Conservation (phyloP, 2,113 vertebrate genomes). For the Okapia johnstoni region DNA sequence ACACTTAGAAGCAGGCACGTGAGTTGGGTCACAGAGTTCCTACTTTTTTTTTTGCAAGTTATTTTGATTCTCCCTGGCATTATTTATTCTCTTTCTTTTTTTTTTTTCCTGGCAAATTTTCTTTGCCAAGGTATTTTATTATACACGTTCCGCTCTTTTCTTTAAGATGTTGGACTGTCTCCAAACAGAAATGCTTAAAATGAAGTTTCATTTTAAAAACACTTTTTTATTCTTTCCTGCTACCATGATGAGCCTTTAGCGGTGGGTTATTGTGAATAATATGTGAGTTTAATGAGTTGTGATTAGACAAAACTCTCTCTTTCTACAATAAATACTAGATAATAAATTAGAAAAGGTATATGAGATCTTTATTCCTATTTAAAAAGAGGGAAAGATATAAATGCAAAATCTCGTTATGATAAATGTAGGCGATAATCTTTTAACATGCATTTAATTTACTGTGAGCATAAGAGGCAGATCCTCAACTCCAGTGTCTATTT, state of each 20-base stretch:
- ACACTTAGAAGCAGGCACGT: not conserved
- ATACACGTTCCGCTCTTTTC: constrained; percentile 35
- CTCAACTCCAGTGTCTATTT: constrained; percentile 50
- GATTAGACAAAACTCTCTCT: constrained; percentile 76
- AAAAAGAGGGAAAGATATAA: constrained; percentile 68
- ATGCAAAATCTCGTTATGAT: constrained; percentile 81
- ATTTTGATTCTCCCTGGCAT: not conserved
- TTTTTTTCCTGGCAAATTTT: not conserved
- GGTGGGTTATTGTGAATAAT: constrained; percentile 75
- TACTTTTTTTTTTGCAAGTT: not conserved
- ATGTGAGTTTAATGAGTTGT: constrained; percentile 78
- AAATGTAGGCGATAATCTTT: constrained; percentile 80
- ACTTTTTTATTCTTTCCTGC: constrained; percentile 50
- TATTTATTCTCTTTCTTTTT: not conserved
- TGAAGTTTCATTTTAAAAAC: constrained; percentile 60
- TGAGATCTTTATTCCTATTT: constrained; percentile 76
- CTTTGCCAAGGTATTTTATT: constrained; percentile 64
- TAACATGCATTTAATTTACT: constrained; percentile 79
- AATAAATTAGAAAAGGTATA: constrained; percentile 80
- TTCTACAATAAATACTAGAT: constrained; percentile 75
- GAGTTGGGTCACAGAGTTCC: not conserved
- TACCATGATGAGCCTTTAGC: constrained; percentile 65
- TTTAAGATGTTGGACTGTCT: constrained; percentile 34
- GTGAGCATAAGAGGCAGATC: constrained; percentile 73
- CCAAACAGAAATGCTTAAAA: constrained; percentile 54